These are phyloP conservation scores for Acanthosepion pharaonis DNA, from an alignment of 2,888 invertebrate genomes.

Conservation along the genomic window DNA sequence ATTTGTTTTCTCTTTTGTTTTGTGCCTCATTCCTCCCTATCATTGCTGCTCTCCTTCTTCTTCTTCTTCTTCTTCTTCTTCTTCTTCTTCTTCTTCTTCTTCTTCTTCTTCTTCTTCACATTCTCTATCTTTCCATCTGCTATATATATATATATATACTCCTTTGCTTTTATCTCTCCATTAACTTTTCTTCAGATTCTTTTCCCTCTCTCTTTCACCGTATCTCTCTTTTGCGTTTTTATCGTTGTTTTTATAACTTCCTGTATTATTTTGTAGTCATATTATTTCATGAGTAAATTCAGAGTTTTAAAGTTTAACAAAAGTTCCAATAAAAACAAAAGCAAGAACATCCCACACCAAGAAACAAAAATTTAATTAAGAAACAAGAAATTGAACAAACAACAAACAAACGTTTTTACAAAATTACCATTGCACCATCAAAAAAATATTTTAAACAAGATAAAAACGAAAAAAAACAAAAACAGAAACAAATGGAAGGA, in stretches of 20 bases:
- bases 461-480: background rate
- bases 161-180: no score
- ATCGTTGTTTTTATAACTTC: background rate
- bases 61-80: background rate
- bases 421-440: background rate
- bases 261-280: background rate
- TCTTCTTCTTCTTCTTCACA: background rate
- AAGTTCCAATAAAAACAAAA: background rate
- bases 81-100: background rate
- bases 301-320: background rate
- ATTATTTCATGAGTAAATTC: background rate
- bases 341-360: background rate
- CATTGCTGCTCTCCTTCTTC: background rate
- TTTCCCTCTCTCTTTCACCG: background rate
- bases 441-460: background rate
- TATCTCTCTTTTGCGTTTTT: background rate
- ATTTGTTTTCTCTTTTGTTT: no score
- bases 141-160: no score
- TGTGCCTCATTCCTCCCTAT: no score
- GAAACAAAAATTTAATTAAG: background rate
- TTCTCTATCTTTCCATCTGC: background rate
- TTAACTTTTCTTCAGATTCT: no score
- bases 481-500: background rate
- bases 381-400: background rate
- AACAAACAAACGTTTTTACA: background rate